Evolutionary conservation across 2,888 invertebrate genomes (phyloP).

Genomic region (Pristionchus exspectatus): DNA sequence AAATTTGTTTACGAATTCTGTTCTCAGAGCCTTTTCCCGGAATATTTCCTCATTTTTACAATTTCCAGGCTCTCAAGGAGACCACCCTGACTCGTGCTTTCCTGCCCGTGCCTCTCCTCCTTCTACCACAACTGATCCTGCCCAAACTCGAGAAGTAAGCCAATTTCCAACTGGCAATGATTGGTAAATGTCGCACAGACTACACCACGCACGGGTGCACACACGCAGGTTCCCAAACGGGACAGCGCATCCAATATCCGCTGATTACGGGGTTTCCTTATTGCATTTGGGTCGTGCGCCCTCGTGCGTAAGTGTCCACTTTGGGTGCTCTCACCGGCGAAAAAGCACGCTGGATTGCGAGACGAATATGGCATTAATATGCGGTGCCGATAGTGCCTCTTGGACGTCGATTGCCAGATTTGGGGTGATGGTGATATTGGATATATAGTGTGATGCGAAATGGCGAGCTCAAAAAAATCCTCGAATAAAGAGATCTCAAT

Average conservation of each 20-base stretch:
- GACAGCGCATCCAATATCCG: background rate
- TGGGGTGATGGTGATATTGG: background rate
- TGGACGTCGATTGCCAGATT: background rate
- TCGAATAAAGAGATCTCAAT: background rate
- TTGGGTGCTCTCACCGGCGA: no score
- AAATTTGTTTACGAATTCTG: no score
- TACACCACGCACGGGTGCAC: background rate
- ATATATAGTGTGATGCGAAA: background rate
- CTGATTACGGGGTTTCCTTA: constrained; percentile 16
- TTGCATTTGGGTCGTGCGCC: background rate
- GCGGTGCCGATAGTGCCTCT: background rate
- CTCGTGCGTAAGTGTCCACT: no score
- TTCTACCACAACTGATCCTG: constrained; percentile 75
- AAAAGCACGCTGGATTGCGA: background rate
- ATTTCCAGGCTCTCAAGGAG: constrained; percentile 69
- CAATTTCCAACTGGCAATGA: background rate
- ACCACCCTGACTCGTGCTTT: constrained; percentile 76
- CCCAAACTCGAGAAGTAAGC: constrained; percentile 73
- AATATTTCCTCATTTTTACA: no score
- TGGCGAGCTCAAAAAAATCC: background rate
- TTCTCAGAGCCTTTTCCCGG: no score
- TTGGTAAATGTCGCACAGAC: background rate
- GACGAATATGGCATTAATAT: background rate
- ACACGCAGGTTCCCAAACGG: background rate
- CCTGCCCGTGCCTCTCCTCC: constrained; percentile 74